These are phyloP conservation scores for Osmerus eperlanus DNA, from an alignment of 2,113 vertebrate species.

Conservation along the genomic window DNA sequence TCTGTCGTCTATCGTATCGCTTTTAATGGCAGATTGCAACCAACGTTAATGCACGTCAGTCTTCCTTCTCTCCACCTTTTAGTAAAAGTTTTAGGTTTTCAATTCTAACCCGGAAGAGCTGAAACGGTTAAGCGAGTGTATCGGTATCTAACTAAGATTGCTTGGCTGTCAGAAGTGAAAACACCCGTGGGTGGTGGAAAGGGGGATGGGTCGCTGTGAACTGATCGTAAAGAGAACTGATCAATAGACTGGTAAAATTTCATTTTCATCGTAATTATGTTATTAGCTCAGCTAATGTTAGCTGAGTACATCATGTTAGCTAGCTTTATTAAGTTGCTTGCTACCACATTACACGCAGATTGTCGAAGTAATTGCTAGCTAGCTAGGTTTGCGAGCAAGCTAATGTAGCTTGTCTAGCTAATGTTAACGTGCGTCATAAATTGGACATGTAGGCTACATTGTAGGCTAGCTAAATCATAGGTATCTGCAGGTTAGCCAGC, in stretches of 20 bases:
- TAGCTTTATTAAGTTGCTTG: background rate
- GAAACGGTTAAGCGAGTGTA: background rate
- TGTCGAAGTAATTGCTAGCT: background rate
- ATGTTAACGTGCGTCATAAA: background rate
- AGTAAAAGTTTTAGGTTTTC: background rate
- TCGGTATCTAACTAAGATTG: background rate
- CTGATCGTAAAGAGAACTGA: background rate
- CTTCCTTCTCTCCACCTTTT: background rate
- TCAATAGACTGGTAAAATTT: background rate
- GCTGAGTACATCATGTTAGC: background rate
- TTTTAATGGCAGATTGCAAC: too few relatives aligned
- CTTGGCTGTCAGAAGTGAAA: conserved; percentile 5
- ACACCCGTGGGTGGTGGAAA: background rate
- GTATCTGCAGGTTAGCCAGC: background rate
- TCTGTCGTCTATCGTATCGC: too few relatives aligned
- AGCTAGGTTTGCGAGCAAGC: background rate
- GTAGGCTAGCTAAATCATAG: background rate
- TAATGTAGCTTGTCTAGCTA: background rate
- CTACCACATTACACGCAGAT: background rate
- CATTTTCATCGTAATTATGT: background rate
- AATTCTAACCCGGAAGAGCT: background rate
- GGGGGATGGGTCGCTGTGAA: conserved; percentile 3
- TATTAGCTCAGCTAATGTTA: background rate
- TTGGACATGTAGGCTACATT: background rate
- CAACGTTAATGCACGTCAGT: too few relatives aligned